Evolutionary conservation across 2,888 invertebrate genomes (phyloP), one percentile per base, ranked within the genome.

Genomic region (Andrena bicolor): DNA sequence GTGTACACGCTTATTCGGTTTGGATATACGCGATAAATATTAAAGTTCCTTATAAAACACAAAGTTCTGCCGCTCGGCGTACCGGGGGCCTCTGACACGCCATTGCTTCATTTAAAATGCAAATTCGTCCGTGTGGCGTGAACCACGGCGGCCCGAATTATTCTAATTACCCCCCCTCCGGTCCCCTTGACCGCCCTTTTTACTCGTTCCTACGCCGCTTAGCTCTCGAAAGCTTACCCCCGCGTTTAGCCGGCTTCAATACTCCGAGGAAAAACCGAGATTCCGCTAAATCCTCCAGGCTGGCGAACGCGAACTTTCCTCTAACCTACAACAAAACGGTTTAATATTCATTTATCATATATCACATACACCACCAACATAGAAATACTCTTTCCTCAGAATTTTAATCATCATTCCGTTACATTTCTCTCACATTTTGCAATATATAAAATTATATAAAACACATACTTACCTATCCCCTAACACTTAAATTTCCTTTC

Each of bases 21-120:
- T 74, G 86, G 71, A 87, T 87, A 87, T 87, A 82, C 86, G 90
- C 90, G 91, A 92, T 93, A 92, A 93, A 93, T 91, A 92, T 92
- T 89, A 91, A 92, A 91, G 90, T 92, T 91, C 90, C 85, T 91
- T 92, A 92, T 92, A 93, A 91, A 92, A 89, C 90, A 91, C 92
- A 91, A 92, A 92, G 92, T 92, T 90, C 90, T 88, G 78, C 84
- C 88, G 87, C 75, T 78, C 75, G 66, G 80, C 80, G 80, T 82
- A 78, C 83, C 80, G 86, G 83, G 71, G 86, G 82, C 84, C 85
- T 86, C 88, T 81, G 89, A 90, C 94, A 93, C 94, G 93, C 94
- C 90, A 94, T 93, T 91, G 93, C 92, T 94, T 94, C 93, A 94
- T 94, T 94, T 93, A 93, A 94, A 94, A 94, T 94, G 94, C 94